These are phyloP conservation scores for Bambusicola thoracicus DNA, from an alignment of 2,113 vertebrate species.

Conservation along the genomic window DNA sequence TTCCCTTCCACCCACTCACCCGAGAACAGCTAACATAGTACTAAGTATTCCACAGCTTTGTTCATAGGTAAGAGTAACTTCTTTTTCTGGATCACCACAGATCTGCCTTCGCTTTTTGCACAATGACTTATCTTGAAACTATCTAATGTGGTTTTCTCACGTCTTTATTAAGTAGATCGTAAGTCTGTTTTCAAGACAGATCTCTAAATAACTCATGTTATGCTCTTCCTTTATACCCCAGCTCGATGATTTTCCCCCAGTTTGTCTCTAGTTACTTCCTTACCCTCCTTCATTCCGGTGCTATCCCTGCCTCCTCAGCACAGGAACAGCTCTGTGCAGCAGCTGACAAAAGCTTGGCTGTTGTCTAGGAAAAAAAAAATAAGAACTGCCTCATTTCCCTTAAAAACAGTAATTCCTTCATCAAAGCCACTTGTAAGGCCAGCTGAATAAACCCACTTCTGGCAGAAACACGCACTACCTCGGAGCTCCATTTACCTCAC, in stretches of 20 bases:
- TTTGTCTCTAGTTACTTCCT: not conserved
- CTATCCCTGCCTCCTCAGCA: not conserved
- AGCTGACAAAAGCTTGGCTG: not conserved
- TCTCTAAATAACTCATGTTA: not conserved
- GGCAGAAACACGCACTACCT: rapidly evolving
- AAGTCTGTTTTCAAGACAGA: not conserved
- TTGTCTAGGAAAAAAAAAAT: not conserved
- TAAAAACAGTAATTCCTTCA: not conserved
- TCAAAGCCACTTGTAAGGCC: not conserved
- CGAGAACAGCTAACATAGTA: not conserved
- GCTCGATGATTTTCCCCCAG: not conserved
- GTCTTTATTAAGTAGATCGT: not conserved
- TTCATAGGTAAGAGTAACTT: not conserved
- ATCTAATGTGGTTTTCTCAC: not conserved
- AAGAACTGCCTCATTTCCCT: not conserved
- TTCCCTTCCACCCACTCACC: not conserved
- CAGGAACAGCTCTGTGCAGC: not conserved
- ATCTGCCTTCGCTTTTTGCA: not conserved
- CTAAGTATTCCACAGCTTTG: not conserved
- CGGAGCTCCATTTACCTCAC: not conserved
- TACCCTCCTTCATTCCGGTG: not conserved
- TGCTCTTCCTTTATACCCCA: not conserved
- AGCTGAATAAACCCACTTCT: not conserved
- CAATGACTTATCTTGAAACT: not conserved
- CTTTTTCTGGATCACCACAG: not conserved